These are phyloP conservation scores for Epinephelus cyanopodus DNA, from an alignment of 2,113 vertebrate species.

Conservation along the genomic window DNA sequence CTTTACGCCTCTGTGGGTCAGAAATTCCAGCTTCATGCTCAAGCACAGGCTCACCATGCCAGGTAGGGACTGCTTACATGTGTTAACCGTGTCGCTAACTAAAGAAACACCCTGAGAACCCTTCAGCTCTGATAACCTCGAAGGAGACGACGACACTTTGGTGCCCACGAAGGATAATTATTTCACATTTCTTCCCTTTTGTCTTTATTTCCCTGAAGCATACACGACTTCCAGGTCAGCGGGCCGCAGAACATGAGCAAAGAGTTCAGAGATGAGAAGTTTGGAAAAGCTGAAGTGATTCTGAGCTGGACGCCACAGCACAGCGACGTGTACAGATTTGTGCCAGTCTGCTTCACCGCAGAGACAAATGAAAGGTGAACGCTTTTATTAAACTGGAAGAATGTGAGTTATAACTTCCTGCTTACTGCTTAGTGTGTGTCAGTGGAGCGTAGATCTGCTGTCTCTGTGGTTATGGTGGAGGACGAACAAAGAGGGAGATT, in stretches of 20 bases:
- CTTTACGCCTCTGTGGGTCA: constrained; percentile 69
- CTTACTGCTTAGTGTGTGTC: neutral
- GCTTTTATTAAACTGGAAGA: no score
- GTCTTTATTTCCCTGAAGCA: constrained; percentile 61
- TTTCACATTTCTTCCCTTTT: neutral
- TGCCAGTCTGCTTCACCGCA: constrained; percentile 83
- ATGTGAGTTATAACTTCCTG: neutral
- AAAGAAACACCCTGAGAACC: neutral
- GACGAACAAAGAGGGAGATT: neutral
- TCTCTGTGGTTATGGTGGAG: neutral
- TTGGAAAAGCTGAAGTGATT: constrained; percentile 47
- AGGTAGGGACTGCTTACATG: constrained; percentile 47
- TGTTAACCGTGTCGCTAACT: neutral
- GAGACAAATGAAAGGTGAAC: constrained; percentile 74
- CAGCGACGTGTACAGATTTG: constrained; percentile 51
- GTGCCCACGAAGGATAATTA: no score
- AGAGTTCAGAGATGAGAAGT: neutral
- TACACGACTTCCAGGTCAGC: constrained; percentile 82
- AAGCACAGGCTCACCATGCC: constrained; percentile 59
- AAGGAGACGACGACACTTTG: no score
- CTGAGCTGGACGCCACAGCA: constrained; percentile 76
- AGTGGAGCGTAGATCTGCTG: neutral
- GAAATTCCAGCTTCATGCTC: constrained; percentile 52
- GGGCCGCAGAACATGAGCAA: constrained; percentile 79
- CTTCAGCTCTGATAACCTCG: no score